Evolutionary conservation across 2,888 invertebrate genomes (phyloP), one percentile per base, ranked within the genome.

Genomic region (Eupithecia pulchellata): DNA sequence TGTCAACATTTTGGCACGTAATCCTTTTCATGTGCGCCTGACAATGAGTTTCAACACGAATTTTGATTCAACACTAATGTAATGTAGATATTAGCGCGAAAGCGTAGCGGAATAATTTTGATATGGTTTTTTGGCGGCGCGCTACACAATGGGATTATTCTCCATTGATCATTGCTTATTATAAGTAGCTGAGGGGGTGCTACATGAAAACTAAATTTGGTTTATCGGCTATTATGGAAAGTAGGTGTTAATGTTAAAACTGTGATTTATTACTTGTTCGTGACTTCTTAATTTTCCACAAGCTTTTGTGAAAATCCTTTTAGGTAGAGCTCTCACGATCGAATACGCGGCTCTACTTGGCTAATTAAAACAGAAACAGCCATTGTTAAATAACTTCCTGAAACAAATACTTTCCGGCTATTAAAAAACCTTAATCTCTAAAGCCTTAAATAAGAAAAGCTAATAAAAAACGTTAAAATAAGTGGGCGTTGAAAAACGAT

Each of bases 131-230:
- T 93, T 93, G 91, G 92, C 86, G 88, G 91, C 85, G 84, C 82
- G 84, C 85, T 80, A 88, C 91, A 94, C 93, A 93, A 94, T 93
- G 84, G 93, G 93, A 93, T 94, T 93, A 94, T 91, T 93, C 92
- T 89, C 92, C 92, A 93, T 93, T 93, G 94, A 94, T 94, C 93
- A 93, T 87, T 90, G 92, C 93, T 93, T 93, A 93, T 91, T 92
- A 92, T 92, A 93, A 93, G 93, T 90, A 91, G 92, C 87, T 85
- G 89, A 93, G 94, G 93, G 93, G 92, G 91, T 86, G 91, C 87
- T 89, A 94, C 93, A 93, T 92, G 93, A 91, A 94, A 94, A 93
- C 93, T 92, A 93, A 94, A 94, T 94, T 94, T 94, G 93, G 93
- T 93, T 93, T 93, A 93, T 93, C 93, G 93, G 90, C 92, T 91